Percentiles rank a stretch among this genome's conserved stretches.
phyloP scores from a whole-genome alignment of 1,140 invertebrate species.

The Rhyacophila brunnea region DNA sequence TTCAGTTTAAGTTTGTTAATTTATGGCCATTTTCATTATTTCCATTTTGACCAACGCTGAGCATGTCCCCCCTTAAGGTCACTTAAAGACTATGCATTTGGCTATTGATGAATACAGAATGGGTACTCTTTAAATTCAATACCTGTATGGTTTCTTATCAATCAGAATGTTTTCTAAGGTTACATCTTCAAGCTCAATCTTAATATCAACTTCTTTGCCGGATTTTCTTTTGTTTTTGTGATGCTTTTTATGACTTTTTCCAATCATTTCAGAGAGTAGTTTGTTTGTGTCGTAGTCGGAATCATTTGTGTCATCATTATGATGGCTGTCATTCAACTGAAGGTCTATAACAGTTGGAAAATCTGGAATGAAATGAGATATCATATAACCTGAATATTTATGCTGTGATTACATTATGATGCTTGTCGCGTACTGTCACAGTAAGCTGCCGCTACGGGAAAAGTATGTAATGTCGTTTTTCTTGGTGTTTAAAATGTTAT shows the following conservation, averaged over 20 bases:
- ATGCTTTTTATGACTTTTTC: constrained; percentile 1
- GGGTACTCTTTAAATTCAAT: no score
- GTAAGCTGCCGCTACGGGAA: neutral
- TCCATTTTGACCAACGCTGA: no score
- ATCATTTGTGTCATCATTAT: constrained; percentile 9
- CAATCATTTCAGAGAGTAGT: constrained; percentile 13
- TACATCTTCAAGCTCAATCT: constrained; percentile 16
- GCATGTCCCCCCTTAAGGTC: no score
- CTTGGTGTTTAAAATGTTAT: no score
- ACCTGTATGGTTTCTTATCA: neutral
- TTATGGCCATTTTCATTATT: no score
- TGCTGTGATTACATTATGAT: neutral
- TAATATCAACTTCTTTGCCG: neutral
- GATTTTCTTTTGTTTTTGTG: constrained; percentile 19
- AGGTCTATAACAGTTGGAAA: constrained; percentile 12
- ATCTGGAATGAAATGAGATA: constrained; percentile 14
- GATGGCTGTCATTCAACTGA: constrained; percentile 15
- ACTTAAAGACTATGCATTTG: no score
- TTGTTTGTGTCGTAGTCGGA: constrained; percentile 20
- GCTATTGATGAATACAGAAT: no score
- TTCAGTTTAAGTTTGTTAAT: no score
- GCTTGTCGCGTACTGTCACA: neutral
- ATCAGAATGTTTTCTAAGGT: neutral
- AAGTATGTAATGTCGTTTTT: no score
- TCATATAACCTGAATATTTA: neutral